Percentiles rank a stretch among this genome's conserved stretches.
Conservation (phyloP, 2,888 invertebrate genomes). For the Temnothorax unifasciatus region DNA sequence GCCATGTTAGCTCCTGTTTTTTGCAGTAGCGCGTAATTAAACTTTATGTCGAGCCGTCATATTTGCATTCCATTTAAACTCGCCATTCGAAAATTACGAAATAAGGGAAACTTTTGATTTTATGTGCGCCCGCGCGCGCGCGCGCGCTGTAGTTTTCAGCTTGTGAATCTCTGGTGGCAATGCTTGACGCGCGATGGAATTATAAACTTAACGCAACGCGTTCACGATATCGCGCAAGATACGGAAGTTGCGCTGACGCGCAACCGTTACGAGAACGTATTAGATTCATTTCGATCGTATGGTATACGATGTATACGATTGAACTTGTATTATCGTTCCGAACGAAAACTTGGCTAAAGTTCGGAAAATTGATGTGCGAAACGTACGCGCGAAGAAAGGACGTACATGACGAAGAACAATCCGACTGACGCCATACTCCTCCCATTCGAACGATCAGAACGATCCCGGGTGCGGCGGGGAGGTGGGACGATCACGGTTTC, state of each 20-base stretch:
- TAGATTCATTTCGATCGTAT: not conserved
- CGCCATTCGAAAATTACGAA: conserved; percentile 75
- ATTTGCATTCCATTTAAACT: conserved; percentile 75
- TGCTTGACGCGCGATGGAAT: conserved; percentile 46
- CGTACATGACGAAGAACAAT: not conserved
- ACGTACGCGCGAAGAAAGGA: not conserved
- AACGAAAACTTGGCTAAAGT: not conserved
- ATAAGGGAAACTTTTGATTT: conserved; percentile 71
- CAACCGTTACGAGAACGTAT: not conserved
- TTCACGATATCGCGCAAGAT: conserved; percentile 27
- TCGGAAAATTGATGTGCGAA: conserved; percentile 1
- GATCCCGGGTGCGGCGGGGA: not conserved
- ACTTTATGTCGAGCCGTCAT: conserved; percentile 76
- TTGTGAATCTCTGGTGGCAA: conserved; percentile 35
- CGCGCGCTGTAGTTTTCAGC: conserved; percentile 30
- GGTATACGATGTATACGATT: not conserved
- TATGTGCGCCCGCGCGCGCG: conserved; percentile 26
- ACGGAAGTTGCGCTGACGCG: not conserved
- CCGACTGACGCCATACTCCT: not conserved
- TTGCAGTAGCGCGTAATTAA: conserved; percentile 74
- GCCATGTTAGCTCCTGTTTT: conserved; percentile 72
- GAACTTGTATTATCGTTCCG: not conserved
- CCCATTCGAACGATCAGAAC: conserved; percentile 40
- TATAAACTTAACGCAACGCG: conserved; percentile 38
- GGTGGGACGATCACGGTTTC: conserved; percentile 76